Percentiles rank a stretch among this genome's conserved stretches.
phyloP scores from a whole-genome alignment of 2,888 invertebrate genomes.

The Watsonalla cultraria region DNA sequence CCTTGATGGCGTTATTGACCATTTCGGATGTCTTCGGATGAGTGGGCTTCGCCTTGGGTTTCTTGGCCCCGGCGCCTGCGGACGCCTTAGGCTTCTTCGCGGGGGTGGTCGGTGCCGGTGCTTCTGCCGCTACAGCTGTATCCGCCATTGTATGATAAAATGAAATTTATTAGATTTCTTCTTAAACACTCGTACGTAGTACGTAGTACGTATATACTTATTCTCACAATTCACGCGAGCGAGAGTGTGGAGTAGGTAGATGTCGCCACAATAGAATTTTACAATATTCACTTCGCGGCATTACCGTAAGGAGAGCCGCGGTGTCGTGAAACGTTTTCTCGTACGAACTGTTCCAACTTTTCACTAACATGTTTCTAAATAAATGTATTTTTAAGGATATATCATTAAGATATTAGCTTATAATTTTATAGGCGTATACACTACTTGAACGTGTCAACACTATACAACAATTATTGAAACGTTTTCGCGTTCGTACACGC shows the following conservation, averaged over 20 bases:
- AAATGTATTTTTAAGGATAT: slow-evolving; percentile 3
- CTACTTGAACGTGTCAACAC: too few relatives aligned
- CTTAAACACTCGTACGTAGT: too few relatives aligned
- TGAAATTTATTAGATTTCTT: too few relatives aligned
- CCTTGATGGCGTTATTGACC: slow-evolving; percentile 77
- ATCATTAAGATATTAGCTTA: too few relatives aligned
- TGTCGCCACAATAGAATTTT: not conserved
- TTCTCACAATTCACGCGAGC: too few relatives aligned
- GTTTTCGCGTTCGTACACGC: too few relatives aligned
- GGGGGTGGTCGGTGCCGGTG: slow-evolving; percentile 12
- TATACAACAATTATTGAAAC: too few relatives aligned
- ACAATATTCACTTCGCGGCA: not conserved
- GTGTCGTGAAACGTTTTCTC: slow-evolving; percentile 11
- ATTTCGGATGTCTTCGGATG: slow-evolving; percentile 54
- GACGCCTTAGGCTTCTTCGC: slow-evolving; percentile 13
- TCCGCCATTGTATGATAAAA: slow-evolving; percentile 25
- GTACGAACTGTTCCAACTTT: slow-evolving; percentile 14
- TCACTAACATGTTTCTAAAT: slow-evolving; percentile 16
- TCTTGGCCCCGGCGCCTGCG: slow-evolving; percentile 26
- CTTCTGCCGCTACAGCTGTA: slow-evolving; percentile 36
- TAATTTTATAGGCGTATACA: too few relatives aligned
- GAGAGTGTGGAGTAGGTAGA: not conserved
- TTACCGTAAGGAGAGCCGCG: slow-evolving; percentile 9
- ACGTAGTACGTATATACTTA: too few relatives aligned
- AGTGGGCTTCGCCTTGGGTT: slow-evolving; percentile 47